Base-by-base conservation (phyloP, 2,797 vertebrate genomes). In the Aplochiton taeniatus region DNA sequence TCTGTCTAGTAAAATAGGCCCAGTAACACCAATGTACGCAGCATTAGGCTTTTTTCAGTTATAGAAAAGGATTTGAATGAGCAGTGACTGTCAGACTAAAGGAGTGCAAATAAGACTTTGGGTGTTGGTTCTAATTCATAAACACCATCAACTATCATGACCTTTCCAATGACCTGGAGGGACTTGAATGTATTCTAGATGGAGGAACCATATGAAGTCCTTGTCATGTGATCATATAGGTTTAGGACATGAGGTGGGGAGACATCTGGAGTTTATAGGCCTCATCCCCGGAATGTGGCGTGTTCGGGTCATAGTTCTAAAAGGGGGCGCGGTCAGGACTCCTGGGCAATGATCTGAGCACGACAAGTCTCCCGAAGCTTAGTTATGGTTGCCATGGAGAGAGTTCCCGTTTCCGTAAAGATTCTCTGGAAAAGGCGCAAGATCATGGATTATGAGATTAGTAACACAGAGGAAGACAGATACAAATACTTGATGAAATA, bases 341-440 rank as follows among this genome's bases (percentile, higher is more conserved):
- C 84, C 52, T 85, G 89, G 10, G 84, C 80, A 4, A 72, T 20
- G 54, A 97, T 44, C 50, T 79, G 85, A 0, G 91, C 88, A 54
- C 88, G 88, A 75, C 94, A 94, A 0, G 58, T 88, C 56, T 83
- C 89, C 14, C 96, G 90, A 11, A 96, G 94, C 81, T 92, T 95
- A 70, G 82, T 75, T 77, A 98, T 75, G 11, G 93, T 93, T 49
- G 90, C 73, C 84, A 72, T 93, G 81, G 95, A 89, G 63, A 98
- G 89, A 74, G 94, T 94, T 79, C 96, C 96, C 1, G 96, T 95
- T 66, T 96, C 95, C 0, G 88, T 90, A 84, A 98, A 98, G 84
- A 97, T 95, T 90, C 93, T 95, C 91, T 93, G 66, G 20, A 61
- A 82, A 76, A 56, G 52, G 10, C 8, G 60, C 53, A 14, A 75